Evolutionary conservation across 2,888 invertebrate species (phyloP).

Genomic region (Dryomyza anilis): DNA sequence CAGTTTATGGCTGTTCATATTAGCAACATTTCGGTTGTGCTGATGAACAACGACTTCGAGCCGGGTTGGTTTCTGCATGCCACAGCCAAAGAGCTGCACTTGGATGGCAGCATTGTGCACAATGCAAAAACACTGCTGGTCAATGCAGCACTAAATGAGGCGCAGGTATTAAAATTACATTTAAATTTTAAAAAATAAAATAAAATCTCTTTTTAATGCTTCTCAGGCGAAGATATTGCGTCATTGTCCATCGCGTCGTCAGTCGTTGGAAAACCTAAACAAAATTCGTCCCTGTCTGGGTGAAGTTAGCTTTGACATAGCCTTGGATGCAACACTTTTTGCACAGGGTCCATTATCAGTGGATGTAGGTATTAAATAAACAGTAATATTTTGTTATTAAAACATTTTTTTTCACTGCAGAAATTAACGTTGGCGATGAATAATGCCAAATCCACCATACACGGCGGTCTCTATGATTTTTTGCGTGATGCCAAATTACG

Average conservation of each 20-base stretch:
- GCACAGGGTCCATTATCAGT: constrained; percentile 85
- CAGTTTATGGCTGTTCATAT: constrained; percentile 87
- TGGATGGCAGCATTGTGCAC: constrained; percentile 72
- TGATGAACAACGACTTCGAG: constrained; percentile 67
- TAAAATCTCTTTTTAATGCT: not conserved
- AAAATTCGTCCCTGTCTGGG: constrained; percentile 71
- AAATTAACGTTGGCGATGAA: constrained; percentile 61
- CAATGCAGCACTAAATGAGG: constrained; percentile 73
- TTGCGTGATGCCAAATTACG: constrained; percentile 60
- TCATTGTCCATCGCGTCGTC: constrained; percentile 55
- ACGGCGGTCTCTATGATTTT: constrained; percentile 63
- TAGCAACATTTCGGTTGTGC: constrained; percentile 71
- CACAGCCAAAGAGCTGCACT: constrained; percentile 71
- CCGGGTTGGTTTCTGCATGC: constrained; percentile 75
- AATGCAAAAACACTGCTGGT: constrained; percentile 73
- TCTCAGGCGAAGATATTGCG: constrained; percentile 56
- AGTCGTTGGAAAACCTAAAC: constrained; percentile 57
- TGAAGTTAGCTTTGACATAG: constrained; percentile 74
- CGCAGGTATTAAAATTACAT: constrained; percentile 61
- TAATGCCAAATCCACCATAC: constrained; percentile 62
- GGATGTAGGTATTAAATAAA: constrained; percentile 65
- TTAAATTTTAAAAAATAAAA: not conserved
- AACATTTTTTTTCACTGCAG: constrained; percentile 39
- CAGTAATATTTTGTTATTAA: not conserved
- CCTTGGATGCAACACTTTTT: constrained; percentile 77